These are phyloP conservation scores for Toxotes lorentzi DNA, from an alignment of 2,797 vertebrate species.

Conservation along the genomic window DNA sequence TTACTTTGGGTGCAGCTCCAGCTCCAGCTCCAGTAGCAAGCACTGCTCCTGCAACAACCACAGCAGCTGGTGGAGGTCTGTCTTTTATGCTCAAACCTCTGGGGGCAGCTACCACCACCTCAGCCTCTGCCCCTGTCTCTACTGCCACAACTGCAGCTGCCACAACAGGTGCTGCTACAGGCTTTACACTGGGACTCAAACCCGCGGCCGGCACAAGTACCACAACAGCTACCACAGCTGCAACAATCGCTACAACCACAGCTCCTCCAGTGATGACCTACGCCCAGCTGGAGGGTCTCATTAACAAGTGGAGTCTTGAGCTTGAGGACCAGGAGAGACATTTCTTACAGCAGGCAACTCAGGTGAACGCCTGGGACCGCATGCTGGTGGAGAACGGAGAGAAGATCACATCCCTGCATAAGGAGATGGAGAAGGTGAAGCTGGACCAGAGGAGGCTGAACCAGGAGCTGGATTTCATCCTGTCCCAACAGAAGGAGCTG, in stretches of 20 bases:
- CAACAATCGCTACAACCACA: slow-evolving; percentile 27
- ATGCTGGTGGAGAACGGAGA: slow-evolving; percentile 95
- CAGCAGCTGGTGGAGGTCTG: slow-evolving; percentile 61
- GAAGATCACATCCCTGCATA: slow-evolving; percentile 95
- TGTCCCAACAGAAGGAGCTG: slow-evolving; percentile 98
- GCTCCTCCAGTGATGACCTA: slow-evolving; percentile 92
- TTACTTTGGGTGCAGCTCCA: slow-evolving; percentile 63
- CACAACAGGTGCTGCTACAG: slow-evolving; percentile 46
- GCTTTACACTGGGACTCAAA: slow-evolving; percentile 82
- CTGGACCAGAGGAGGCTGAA: slow-evolving; percentile 96
- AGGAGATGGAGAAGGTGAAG: slow-evolving; percentile 98
- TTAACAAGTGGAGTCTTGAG: slow-evolving; percentile 99
- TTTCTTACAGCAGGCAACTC: slow-evolving; percentile 96
- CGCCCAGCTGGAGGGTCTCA: slow-evolving; percentile 93
- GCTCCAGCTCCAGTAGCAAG: slow-evolving; percentile 51
- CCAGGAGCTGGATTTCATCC: slow-evolving; percentile 97
- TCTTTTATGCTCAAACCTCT: slow-evolving; percentile 84
- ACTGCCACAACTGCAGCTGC: slow-evolving; percentile 57
- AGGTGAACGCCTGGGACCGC: slow-evolving; percentile 97
- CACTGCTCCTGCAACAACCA: slow-evolving; percentile 47
- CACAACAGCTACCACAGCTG: slow-evolving; percentile 40
- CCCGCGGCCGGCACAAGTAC: slow-evolving; percentile 49
- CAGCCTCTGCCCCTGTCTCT: slow-evolving; percentile 36
- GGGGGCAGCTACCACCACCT: slow-evolving; percentile 56
- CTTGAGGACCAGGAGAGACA: slow-evolving; percentile 97